These are phyloP conservation scores for Acanthopagrus latus DNA, from an alignment of 2,797 vertebrate genomes.

Conservation along the genomic window DNA sequence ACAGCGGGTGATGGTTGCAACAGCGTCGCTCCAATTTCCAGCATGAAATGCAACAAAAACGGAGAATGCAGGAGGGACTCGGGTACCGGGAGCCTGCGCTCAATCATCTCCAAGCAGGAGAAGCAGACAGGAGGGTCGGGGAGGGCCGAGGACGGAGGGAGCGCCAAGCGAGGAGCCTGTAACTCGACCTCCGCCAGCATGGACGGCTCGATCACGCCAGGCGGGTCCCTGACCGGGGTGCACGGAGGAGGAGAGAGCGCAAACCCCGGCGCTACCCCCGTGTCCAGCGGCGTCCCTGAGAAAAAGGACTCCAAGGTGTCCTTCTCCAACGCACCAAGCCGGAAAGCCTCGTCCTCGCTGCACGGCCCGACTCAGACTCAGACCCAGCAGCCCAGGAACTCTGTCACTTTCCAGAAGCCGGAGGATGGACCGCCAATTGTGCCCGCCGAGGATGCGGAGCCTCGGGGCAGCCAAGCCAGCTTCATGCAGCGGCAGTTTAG, in stretches of 20 bases:
- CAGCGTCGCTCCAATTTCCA: conserved; percentile 78
- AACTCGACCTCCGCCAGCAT: conserved; percentile 86
- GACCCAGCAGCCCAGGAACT: conserved; percentile 85
- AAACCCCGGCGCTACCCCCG: conserved; percentile 71
- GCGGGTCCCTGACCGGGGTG: conserved; percentile 80
- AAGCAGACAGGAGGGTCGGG: conserved; percentile 77
- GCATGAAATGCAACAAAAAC: conserved; percentile 91
- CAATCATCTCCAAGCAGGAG: conserved; percentile 87
- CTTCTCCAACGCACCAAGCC: conserved; percentile 88
- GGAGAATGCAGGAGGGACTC: conserved; percentile 90
- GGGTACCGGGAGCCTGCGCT: conserved; percentile 87
- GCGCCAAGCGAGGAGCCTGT: conserved; percentile 80
- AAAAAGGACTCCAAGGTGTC: conserved; percentile 89
- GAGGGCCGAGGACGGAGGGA: conserved; percentile 81
- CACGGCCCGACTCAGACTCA: conserved; percentile 77
- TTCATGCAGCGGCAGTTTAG: conserved; percentile 98
- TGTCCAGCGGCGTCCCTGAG: conserved; percentile 79
- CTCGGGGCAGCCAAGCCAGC: conserved; percentile 90
- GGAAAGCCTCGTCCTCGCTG: conserved; percentile 87
- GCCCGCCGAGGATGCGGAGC: conserved; percentile 88
- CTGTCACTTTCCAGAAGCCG: conserved; percentile 87
- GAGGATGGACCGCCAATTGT: conserved; percentile 89
- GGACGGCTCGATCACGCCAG: conserved; percentile 85
- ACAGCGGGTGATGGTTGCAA: conserved; percentile 79
- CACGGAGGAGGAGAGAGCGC: conserved; percentile 79